Evolutionary conservation across 2,888 invertebrate species (phyloP).

Genomic region (Pherbina coryleti): DNA sequence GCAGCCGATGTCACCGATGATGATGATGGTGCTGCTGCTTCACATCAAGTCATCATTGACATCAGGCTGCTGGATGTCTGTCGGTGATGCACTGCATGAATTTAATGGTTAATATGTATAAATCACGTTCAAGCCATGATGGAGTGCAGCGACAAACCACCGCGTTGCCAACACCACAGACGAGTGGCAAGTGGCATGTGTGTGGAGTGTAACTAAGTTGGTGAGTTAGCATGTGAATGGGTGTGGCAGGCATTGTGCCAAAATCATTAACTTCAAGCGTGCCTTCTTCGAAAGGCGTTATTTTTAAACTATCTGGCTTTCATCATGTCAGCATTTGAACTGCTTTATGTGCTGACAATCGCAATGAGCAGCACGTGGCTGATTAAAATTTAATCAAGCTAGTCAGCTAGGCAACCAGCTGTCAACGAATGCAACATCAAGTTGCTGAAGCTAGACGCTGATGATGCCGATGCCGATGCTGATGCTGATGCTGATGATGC

Average conservation of each 20-base stretch:
- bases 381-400: constrained; percentile 30
- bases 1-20: background rate
- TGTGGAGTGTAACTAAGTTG: background rate
- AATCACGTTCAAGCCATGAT: constrained; percentile 17
- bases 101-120: constrained; percentile 24
- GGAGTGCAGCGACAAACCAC: background rate
- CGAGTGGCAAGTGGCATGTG: background rate
- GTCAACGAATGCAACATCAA: background rate
- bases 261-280: background rate
- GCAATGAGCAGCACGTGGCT: background rate
- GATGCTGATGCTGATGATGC: no score
- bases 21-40: background rate
- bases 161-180: background rate
- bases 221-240: background rate
- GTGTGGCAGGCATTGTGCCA: no score
- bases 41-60: constrained; percentile 16
- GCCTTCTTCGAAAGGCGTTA: background rate
- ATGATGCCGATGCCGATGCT: no score
- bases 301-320: background rate
- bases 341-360: background rate
- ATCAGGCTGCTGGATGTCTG: background rate
- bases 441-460: no score
- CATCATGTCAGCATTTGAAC: background rate
- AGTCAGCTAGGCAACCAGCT: background rate
- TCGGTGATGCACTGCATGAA: background rate